phyloP scores from a whole-genome alignment of 1,140 invertebrate species.

The Harpegnathos saltator region DNA sequence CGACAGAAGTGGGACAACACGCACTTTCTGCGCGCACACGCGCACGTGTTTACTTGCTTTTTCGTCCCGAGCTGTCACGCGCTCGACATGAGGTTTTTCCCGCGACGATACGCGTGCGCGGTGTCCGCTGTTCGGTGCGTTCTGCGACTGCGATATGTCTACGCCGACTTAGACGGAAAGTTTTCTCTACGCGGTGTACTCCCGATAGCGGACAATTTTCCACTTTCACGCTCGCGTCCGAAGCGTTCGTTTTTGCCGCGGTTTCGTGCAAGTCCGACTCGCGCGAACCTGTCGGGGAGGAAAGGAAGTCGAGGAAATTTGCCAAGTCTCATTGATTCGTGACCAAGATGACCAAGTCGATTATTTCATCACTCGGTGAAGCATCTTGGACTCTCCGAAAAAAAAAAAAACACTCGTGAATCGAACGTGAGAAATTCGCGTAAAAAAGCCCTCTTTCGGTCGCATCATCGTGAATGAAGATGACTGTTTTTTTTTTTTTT shows the following conservation, averaged over 20 bases:
- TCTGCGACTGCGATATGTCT: conserved; percentile 51
- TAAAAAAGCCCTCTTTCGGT: neutral
- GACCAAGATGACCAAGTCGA: conserved; percentile 69
- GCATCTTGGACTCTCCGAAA: conserved; percentile 5
- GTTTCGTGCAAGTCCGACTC: conserved; percentile 75
- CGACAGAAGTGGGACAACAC: no score
- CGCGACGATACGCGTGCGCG: neutral
- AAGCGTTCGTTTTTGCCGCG: neutral
- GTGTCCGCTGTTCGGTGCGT: neutral
- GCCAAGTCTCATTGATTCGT: conserved; percentile 79
- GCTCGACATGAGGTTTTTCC: neutral
- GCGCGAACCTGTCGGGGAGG: conserved; percentile 63
- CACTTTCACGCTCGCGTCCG: neutral
- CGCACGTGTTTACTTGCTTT: neutral
- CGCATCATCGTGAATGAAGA: neutral
- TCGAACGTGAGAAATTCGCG: neutral
- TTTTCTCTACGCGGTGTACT: neutral
- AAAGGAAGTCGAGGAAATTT: conserved; percentile 71
- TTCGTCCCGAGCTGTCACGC: neutral
- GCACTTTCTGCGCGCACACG: no score
- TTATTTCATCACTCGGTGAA: conserved; percentile 8
- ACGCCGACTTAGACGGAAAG: conserved; percentile 16
- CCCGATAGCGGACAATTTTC: neutral
- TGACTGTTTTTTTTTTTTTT: no score
- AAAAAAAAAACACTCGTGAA: neutral